Base-by-base conservation (phyloP, 1,140 invertebrate genomes). In the Zophobas atratus region DNA sequence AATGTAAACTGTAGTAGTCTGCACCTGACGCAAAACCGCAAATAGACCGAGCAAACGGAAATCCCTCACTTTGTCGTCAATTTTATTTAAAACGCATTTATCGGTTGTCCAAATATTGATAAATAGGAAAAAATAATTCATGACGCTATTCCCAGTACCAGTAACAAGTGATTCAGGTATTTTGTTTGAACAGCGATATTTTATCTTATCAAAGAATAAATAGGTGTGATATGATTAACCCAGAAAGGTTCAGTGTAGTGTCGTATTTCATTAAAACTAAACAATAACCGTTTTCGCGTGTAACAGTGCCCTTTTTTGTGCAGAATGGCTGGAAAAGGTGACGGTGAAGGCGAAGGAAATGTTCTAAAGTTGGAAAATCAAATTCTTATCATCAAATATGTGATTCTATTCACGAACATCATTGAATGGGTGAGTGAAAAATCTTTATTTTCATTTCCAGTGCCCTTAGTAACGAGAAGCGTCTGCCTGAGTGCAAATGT, bases 351-450 rank as follows among this genome's bases (percentile, higher is more conserved):
- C 1, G 82, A 83, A 35, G 83, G 81, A 33, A 82, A 77, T 48
- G 72, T 84, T 56, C 34, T 76, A 1, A 85, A 82, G 60, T 79
- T 86, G 77, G 84, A 84, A 51, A 84, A 85, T 73, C 84, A 85
- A 60, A 86, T 86, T 71, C 79, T 80, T 1, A 80, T 83, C 35
- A 70, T 86, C 67, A 86, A 86, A 79, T 86, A 85, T 78, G 77
- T 84, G 39, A 41, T 86, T 41, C 56, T 86, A 4, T 85, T 85
- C 70, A 82, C 79, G 43, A 86, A 86, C 75, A 79, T 82, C n/a
- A 80, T 86, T 34, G 71, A 77, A 76, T 84, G 84, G 82, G 85
- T 86, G 78, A 84, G 85, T 86, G 35, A 39, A 63, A 38, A 67
- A 67, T 32, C 4, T 60, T 60, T 60, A 1, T 1, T 35, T 56